Evolutionary conservation across 2,113 vertebrate species (phyloP).

Genomic region (Pollimyrus isidori): DNA sequence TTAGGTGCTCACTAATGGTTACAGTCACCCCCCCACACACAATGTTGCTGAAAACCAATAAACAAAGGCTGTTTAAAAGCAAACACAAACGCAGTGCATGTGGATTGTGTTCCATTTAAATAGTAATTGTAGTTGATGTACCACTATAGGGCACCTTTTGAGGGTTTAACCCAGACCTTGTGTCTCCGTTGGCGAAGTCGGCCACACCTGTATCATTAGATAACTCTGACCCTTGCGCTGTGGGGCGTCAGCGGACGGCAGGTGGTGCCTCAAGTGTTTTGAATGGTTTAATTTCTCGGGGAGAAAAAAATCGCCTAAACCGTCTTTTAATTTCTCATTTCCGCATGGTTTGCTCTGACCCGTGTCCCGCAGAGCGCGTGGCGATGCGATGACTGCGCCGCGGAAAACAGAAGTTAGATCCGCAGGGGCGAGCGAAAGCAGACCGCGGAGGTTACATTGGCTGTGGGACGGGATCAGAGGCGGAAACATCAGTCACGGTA

Average conservation of each 20-base stretch:
- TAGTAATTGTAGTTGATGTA: neutral
- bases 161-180: neutral
- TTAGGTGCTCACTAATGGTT: constrained; percentile 1
- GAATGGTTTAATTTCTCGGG: neutral
- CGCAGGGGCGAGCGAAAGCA: neutral
- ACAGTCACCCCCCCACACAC: neutral
- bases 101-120: neutral
- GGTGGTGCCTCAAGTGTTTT: neutral
- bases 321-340: neutral
- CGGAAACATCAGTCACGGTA: neutral
- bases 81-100: neutral
- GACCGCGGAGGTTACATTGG: neutral
- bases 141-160: neutral
- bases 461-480: neutral
- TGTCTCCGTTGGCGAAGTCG: neutral
- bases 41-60: neutral
- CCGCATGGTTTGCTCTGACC: neutral
- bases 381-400: neutral
- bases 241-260: neutral
- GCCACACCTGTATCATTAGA: neutral
- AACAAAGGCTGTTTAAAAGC: neutral
- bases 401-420: neutral
- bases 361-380: neutral
- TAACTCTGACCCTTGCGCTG: neutral
- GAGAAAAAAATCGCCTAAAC: neutral